These are phyloP conservation scores for Caiman crocodilus DNA, from an alignment of 2,797 vertebrate species.

Conservation along the genomic window DNA sequence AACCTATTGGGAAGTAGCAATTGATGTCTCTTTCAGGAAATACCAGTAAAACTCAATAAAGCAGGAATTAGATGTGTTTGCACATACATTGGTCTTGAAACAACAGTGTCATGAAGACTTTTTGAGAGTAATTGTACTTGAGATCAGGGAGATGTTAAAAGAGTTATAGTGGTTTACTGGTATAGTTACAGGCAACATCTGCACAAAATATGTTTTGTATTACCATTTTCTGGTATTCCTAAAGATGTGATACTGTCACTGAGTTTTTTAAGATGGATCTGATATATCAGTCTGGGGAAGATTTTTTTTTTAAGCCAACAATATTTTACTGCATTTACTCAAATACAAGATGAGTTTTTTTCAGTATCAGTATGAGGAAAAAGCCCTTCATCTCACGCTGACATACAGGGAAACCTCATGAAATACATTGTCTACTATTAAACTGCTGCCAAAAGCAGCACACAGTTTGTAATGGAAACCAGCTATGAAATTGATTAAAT, in stretches of 20 bases:
- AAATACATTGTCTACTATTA: too few relatives aligned
- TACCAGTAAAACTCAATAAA: background rate
- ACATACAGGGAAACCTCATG: too few relatives aligned
- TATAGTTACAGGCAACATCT: background rate
- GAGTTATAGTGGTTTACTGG: background rate
- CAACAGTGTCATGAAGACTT: background rate
- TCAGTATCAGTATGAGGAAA: too few relatives aligned
- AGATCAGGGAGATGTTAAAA: background rate
- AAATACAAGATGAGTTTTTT: too few relatives aligned
- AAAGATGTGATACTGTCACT: background rate
- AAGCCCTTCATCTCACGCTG: too few relatives aligned
- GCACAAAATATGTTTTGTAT: background rate
- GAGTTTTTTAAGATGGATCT: background rate
- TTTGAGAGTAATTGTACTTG: background rate
- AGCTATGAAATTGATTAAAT: too few relatives aligned
- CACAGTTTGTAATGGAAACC: too few relatives aligned
- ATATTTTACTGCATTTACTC: too few relatives aligned
- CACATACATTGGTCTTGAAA: background rate
- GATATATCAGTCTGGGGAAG: background rate
- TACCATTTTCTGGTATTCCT: background rate
- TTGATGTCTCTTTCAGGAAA: background rate
- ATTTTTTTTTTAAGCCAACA: background rate
- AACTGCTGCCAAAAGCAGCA: too few relatives aligned
- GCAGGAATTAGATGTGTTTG: background rate
- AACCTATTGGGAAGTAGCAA: background rate